Base-by-base conservation (phyloP, 1,140 invertebrate species). In the Aphaenogaster ashmeadi region DNA sequence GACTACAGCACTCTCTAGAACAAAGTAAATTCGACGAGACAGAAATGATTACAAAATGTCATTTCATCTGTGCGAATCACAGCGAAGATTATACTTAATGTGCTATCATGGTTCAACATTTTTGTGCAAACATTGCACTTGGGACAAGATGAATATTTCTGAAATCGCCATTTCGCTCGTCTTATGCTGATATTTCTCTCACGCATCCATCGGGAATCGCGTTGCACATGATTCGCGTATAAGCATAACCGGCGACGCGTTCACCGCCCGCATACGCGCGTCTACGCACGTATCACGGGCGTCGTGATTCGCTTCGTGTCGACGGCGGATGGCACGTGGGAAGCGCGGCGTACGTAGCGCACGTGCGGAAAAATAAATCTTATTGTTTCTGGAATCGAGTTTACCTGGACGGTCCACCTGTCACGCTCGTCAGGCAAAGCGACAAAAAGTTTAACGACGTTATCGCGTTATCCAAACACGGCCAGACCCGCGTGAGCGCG, bases 371-470 rank as follows among this genome's bases (percentile, higher is more conserved):
- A 91, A 91, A 89, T 91, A 91, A 91, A 91, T 91, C 90, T 91
- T 91, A 91, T 91, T 91, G 89, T 90, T 91, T 89, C 84, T 83
- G 86, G 75, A 91, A 91, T 91, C 90, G 90, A 91, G 78, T 91
- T 91, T 91, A 91, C 86, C 27, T 72, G 90, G 69, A 52, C 84
- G 91, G 90, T 80, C 88, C 90, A 87, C 64, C 86, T 84, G 90
- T 89, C 86, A 91, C 86, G 88, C 86, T 91, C 88, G 87, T 91
- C 90, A 91, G 86, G 56, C 88, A 77, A 72, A 67, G 69, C 78
- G 84, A 74, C 90, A 88, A 91, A 91, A 91, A 91, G 90, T 91
- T 91, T 91, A 91, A 91, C 91, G 79, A 88, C 84, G 90, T 91
- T 91, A 91, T 91, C 90, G 86, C 79, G 81, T 91, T 91, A 87